Percentiles rank a stretch among this genome's conserved stretches.
These are phyloP conservation scores for Beaufortia kweichowensis DNA, from an alignment of 2,113 vertebrate genomes.

Conservation along the genomic window DNA sequence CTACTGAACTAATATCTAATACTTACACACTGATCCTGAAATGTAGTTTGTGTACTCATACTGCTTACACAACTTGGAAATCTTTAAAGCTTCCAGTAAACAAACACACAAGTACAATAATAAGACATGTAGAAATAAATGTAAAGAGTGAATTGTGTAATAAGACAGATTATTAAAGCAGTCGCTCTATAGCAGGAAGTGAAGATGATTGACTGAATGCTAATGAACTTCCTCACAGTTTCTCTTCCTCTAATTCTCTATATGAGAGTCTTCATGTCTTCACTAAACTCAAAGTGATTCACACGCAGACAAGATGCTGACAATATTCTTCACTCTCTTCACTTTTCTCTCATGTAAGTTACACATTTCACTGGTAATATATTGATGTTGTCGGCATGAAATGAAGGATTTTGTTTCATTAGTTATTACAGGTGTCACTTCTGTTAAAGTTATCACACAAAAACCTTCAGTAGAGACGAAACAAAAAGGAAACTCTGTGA, in stretches of 20 bases:
- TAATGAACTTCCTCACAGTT: background rate
- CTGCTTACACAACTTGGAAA: no score
- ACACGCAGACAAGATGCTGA: constrained; percentile 36
- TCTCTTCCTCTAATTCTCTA: background rate
- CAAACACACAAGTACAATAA: no score
- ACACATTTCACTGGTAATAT: constrained; percentile 11
- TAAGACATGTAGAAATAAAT: no score
- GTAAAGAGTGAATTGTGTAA: no score
- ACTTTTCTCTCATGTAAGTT: constrained; percentile 38
- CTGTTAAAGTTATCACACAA: constrained; percentile 30
- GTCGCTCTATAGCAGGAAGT: no score
- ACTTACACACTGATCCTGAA: no score
- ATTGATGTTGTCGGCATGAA: background rate
- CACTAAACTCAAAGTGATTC: background rate
- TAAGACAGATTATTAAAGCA: no score
- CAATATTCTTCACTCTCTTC: constrained; percentile 12
- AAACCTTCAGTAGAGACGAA: constrained; percentile 5
- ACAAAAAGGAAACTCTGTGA: constrained; percentile 6
- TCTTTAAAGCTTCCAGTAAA: no score
- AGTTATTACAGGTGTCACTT: constrained; percentile 42
- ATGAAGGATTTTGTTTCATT: background rate
- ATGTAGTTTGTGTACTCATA: no score
- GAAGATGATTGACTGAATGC: background rate
- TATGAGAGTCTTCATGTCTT: background rate
- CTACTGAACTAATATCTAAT: no score